Evolutionary conservation across 1,140 invertebrate species (phyloP).

Genomic region (Brachionus asplanchnoidis): DNA sequence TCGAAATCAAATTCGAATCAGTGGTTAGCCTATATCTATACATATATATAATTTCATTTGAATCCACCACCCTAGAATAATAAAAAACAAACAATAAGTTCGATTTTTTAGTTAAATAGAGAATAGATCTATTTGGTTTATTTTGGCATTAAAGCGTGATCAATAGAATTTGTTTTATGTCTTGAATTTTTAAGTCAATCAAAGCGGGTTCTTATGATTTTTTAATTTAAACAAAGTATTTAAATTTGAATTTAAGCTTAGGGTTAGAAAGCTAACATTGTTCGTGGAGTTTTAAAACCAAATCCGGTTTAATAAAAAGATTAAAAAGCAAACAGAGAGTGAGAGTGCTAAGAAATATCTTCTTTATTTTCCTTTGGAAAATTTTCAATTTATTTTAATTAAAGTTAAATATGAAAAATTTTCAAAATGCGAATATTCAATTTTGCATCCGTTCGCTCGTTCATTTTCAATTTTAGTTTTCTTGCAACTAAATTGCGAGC

Average conservation of each 20-base stretch:
- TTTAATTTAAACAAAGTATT: background rate
- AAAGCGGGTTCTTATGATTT: background rate
- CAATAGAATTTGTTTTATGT: slow-evolving; percentile 4
- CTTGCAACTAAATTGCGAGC: background rate
- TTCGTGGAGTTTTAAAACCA: background rate
- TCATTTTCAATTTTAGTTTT: background rate
- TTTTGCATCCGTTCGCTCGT: slow-evolving; percentile 8
- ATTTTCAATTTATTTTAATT: slow-evolving; percentile 25
- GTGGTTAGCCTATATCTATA: background rate
- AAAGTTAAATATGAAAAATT: slow-evolving; percentile 12
- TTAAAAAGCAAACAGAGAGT: background rate
- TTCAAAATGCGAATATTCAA: slow-evolving; percentile 17
- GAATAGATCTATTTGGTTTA: slow-evolving; percentile 7
- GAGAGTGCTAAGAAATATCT: background rate
- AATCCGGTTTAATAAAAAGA: slow-evolving; percentile 24
- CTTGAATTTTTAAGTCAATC: slow-evolving; percentile 12
- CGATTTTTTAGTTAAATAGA: background rate
- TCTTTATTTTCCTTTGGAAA: background rate
- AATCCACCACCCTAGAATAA: slow-evolving; percentile 19
- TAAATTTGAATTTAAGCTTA: background rate
- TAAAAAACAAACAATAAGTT: slow-evolving; percentile 16
- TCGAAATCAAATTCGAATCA: slow-evolving; percentile 5
- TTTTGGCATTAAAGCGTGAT: background rate
- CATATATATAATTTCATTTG: background rate
- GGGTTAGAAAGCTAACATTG: background rate